These are phyloP conservation scores for Lepidothrix coronata DNA, from an alignment of 2,113 vertebrate genomes.

Conservation along the genomic window DNA sequence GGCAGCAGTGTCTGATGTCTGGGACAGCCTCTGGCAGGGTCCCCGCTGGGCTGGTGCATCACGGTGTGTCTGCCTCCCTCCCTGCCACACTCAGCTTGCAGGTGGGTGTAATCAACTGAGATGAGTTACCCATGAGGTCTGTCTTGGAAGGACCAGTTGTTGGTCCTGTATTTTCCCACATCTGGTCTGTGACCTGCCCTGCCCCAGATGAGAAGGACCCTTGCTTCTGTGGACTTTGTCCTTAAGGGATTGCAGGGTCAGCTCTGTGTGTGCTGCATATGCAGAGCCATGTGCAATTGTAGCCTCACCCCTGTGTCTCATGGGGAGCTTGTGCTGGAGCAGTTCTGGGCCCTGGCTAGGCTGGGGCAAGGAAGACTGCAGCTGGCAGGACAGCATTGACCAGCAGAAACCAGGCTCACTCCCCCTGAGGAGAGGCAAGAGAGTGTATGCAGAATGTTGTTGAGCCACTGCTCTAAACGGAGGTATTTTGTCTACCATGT, in stretches of 20 bases:
- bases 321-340: neutral
- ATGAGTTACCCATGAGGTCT: neutral
- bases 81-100: neutral
- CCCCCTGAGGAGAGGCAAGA: neutral
- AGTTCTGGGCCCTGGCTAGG: neutral
- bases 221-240: neutral
- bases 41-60: fast-evolving
- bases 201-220: neutral
- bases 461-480: neutral
- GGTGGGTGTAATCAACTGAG: neutral
- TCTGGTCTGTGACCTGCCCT: neutral
- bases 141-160: neutral
- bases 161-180: neutral
- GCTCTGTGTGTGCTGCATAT: neutral
- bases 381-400: neutral
- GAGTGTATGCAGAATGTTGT: too few relatives aligned
- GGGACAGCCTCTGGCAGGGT: neutral
- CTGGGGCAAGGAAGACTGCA: neutral
- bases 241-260: neutral
- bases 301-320: neutral
- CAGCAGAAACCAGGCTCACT: neutral
- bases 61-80: fast-evolving
- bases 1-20: neutral
- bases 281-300: neutral
- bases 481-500: neutral